Conservation (phyloP, 2,113 vertebrate genomes). For the Silurus asotus region DNA sequence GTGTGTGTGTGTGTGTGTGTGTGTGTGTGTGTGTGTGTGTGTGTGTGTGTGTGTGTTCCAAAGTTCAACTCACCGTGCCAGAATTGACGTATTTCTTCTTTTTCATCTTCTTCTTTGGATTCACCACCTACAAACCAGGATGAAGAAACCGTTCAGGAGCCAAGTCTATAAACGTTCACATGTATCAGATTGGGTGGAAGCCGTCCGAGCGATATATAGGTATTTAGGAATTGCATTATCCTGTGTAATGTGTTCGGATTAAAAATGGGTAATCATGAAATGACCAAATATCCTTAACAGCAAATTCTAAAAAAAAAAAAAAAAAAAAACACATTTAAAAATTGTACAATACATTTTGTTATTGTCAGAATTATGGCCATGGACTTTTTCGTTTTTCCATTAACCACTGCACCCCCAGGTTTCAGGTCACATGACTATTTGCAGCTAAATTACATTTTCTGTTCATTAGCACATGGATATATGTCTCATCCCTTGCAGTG, state of each 20-base stretch:
- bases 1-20: conserved; percentile 16
- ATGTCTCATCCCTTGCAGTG: too few relatives aligned
- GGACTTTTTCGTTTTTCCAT: too few relatives aligned
- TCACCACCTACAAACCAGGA: conserved; percentile 80
- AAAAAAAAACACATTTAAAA: too few relatives aligned
- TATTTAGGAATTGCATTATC: neutral
- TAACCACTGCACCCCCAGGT: too few relatives aligned
- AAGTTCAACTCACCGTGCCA: conserved; percentile 82
- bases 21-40: conserved; percentile 16
- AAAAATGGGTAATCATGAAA: neutral
- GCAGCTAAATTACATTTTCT: too few relatives aligned
- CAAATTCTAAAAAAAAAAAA: neutral
- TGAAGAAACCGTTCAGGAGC: conserved; percentile 13
- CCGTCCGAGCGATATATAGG: neutral
- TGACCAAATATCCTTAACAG: neutral
- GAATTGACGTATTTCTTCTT: conserved; percentile 96
- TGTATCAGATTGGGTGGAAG: conserved; percentile 8
- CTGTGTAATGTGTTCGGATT: neutral
- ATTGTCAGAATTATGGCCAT: too few relatives aligned
- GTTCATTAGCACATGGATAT: too few relatives aligned
- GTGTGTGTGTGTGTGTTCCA: neutral
- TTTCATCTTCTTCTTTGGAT: conserved; percentile 96
- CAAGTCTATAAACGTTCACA: conserved; percentile 9
- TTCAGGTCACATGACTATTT: too few relatives aligned
- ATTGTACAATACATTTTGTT: too few relatives aligned